Evolutionary conservation across 2,113 vertebrate genomes (phyloP).

Genomic region (Pithys albifrons): DNA sequence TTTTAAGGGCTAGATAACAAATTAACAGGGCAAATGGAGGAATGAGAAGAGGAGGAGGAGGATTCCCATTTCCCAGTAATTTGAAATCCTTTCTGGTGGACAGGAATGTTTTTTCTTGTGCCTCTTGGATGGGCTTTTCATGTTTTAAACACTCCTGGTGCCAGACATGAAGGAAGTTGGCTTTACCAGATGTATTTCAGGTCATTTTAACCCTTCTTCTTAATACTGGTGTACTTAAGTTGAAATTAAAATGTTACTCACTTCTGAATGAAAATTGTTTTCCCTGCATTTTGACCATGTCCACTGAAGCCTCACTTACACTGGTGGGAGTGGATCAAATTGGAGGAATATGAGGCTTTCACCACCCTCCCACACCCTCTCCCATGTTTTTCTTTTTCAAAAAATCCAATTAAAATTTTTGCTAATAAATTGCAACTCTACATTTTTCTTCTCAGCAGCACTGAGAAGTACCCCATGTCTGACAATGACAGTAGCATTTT

Average conservation of each 20-base stretch:
- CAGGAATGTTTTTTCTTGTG: background rate
- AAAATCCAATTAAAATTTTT: background rate
- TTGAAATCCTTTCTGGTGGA: background rate
- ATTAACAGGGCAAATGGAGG: background rate
- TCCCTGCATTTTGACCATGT: background rate
- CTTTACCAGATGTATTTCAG: background rate
- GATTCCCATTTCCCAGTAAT: background rate
- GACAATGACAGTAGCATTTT: background rate
- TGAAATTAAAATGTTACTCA: background rate
- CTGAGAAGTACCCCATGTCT: background rate
- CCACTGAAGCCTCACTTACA: background rate
- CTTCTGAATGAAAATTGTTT: background rate
- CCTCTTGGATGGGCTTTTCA: background rate
- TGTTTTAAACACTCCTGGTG: background rate
- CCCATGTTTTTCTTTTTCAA: background rate
- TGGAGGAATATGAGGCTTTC: background rate
- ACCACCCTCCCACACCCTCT: accelerated
- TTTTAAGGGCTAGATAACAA: background rate
- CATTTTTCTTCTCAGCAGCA: background rate
- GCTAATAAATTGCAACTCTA: background rate
- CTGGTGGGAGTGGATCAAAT: background rate
- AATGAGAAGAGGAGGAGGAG: background rate
- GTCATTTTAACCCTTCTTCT: background rate
- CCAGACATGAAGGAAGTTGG: background rate
- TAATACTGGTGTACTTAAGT: background rate